phyloP scores from a whole-genome alignment of 1,140 invertebrate genomes.

The Orchesella cincta region DNA sequence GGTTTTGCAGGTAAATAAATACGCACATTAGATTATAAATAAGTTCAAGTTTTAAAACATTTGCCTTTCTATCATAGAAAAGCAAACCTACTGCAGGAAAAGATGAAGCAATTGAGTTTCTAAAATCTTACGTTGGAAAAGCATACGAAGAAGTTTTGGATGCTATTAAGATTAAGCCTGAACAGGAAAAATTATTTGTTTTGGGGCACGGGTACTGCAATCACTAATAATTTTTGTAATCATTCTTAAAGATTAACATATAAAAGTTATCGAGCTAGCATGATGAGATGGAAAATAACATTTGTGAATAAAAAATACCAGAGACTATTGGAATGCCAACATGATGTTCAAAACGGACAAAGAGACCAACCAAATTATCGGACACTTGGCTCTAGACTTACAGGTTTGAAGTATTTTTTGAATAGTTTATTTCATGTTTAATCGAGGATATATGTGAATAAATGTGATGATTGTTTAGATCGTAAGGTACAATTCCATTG shows the following conservation, averaged over 20 bases:
- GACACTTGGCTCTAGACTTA: not conserved
- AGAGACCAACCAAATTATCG: not conserved
- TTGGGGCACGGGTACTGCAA: not conserved
- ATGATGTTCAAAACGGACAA: not conserved
- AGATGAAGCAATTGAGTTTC: not conserved
- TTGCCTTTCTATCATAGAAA: too few species aligned
- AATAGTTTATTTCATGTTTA: not conserved
- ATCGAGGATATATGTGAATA: too few species aligned
- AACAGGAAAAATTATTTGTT: not conserved
- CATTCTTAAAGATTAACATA: too few species aligned
- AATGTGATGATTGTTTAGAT: too few species aligned
- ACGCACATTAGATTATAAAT: too few species aligned
- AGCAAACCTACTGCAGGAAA: not conserved
- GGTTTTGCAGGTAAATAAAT: not conserved
- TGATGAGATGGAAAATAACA: not conserved
- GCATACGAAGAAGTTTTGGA: not conserved
- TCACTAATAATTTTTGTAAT: too few species aligned
- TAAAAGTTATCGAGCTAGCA: constrained; percentile 1
- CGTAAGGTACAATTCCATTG: not conserved
- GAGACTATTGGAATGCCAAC: not conserved
- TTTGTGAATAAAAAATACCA: not conserved
- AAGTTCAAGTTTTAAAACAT: too few species aligned
- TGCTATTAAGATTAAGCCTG: not conserved
- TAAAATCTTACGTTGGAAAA: not conserved
- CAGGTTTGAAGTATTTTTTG: not conserved